Percentiles rank a stretch among this genome's conserved stretches.
Conservation (phyloP, 1,140 invertebrate species). For the Physella acuta region DNA sequence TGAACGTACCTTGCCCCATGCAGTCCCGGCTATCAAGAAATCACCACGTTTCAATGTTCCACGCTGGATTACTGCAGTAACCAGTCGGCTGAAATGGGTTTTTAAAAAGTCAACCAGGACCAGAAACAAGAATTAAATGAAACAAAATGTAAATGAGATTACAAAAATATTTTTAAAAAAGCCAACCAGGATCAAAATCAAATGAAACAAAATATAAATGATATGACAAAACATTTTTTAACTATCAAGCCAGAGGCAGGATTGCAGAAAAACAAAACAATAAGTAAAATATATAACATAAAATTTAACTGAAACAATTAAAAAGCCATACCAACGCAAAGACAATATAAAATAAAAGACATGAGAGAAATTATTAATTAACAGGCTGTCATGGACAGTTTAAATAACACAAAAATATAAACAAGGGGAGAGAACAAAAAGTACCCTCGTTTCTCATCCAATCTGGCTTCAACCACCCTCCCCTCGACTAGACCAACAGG, state of each 20-base stretch:
- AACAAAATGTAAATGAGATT: neutral
- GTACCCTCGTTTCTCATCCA: slow-evolving; percentile 74
- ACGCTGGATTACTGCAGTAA: slow-evolving; percentile 84
- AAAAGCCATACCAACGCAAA: too few relatives aligned
- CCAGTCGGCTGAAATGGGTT: slow-evolving; percentile 72
- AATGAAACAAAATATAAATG: neutral
- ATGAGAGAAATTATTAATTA: too few relatives aligned
- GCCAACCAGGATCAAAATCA: neutral
- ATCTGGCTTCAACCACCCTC: slow-evolving; percentile 82
- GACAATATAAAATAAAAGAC: too few relatives aligned
- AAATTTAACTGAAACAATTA: too few relatives aligned
- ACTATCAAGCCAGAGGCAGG: too few relatives aligned
- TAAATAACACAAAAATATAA: too few relatives aligned
- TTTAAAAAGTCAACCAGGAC: too few relatives aligned
- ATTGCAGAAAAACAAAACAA: too few relatives aligned
- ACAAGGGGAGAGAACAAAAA: too few relatives aligned
- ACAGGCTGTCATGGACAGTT: too few relatives aligned
- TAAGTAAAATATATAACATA: too few relatives aligned
- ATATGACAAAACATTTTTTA: neutral
- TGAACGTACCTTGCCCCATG: slow-evolving; percentile 74
- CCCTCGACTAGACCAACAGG: slow-evolving; percentile 84
- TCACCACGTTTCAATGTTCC: slow-evolving; percentile 83
- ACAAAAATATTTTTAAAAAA: neutral
- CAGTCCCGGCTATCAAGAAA: slow-evolving; percentile 78
- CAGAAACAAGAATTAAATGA: slow-evolving; percentile 15